A percentile compares a stretch with the other conserved stretches of the same genome.
phyloP scores from a whole-genome alignment of 2,797 vertebrate species.

The Apodemus agrarius region DNA sequence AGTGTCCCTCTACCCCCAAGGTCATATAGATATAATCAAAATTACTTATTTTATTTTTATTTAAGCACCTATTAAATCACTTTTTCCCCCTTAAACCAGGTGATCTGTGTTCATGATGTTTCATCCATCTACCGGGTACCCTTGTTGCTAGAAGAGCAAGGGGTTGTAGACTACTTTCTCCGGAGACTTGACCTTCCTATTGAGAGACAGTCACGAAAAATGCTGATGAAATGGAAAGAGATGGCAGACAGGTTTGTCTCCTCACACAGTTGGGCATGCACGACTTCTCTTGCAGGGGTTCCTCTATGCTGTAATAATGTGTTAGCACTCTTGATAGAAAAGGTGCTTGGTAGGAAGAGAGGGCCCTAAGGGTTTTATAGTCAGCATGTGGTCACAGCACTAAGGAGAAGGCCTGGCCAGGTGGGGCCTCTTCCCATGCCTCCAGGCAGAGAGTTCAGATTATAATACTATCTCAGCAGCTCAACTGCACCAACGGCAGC shows the following conservation, averaged over 20 bases:
- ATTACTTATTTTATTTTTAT: conserved; percentile 46
- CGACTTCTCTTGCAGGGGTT: background rate
- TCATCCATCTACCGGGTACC: conserved; percentile 96
- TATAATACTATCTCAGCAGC: background rate
- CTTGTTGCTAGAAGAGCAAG: conserved; percentile 95
- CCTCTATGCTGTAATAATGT: background rate
- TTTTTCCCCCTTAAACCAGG: conserved; percentile 85
- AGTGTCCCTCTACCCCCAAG: background rate
- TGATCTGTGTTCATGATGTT: conserved; percentile 97
- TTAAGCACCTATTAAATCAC: background rate
- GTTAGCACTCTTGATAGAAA: background rate
- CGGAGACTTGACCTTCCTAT: conserved; percentile 93
- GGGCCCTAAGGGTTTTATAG: background rate
- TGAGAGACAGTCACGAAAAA: conserved; percentile 90
- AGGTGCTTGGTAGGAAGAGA: background rate
- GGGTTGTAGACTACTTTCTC: conserved; percentile 94
- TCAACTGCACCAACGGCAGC: background rate
- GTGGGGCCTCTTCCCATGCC: background rate
- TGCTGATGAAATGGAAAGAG: conserved; percentile 98
- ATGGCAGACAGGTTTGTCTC: conserved; percentile 94
- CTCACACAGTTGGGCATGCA: fast-evolving
- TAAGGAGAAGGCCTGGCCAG: background rate
- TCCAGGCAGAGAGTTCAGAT: background rate
- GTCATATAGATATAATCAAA: background rate
- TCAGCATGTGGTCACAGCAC: fast-evolving